A percentile compares a stretch with the other conserved stretches of the same genome.
Evolutionary conservation across 2,113 vertebrate species (phyloP).

Genomic region (Urocitellus parryii): DNA sequence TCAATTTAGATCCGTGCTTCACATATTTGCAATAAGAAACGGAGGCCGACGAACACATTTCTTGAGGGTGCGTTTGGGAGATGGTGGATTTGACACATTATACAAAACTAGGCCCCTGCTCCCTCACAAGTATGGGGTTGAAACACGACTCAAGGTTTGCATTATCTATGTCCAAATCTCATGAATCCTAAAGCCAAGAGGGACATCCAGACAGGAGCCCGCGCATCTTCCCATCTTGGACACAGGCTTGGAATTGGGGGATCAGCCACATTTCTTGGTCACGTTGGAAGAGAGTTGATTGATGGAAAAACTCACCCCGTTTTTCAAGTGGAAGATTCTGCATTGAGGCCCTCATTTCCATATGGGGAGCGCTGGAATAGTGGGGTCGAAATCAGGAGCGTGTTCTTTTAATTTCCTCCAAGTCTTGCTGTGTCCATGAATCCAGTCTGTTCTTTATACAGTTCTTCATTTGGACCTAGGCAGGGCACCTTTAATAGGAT

Average conservation of each 20-base stretch:
- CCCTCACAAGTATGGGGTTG: fast-evolving
- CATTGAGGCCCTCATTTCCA: fast-evolving
- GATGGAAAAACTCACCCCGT: not conserved
- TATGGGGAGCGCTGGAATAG: fast-evolving
- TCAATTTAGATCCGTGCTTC: fast-evolving
- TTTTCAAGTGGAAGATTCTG: not conserved
- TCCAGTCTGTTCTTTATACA: not conserved
- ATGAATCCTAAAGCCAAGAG: not conserved
- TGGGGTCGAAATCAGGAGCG: fast-evolving
- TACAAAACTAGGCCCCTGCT: fast-evolving
- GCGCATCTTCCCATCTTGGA: not conserved
- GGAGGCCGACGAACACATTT: fast-evolving
- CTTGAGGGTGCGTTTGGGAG: fast-evolving
- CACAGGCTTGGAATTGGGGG: no score
- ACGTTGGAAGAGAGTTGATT: fast-evolving
- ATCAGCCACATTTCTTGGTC: no score
- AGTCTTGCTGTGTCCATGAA: not conserved
- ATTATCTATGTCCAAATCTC: fast-evolving
- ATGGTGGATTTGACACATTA: fast-evolving
- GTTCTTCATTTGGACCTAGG: fast-evolving
- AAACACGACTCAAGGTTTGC: fast-evolving
- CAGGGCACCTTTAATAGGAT: fast-evolving
- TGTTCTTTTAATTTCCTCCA: no score
- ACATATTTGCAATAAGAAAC: not conserved
- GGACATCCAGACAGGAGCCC: fast-evolving